Evolutionary conservation across 2,888 invertebrate genomes (phyloP), one percentile per base, ranked within the genome.

Genomic region (Microctonus brassicae): DNA sequence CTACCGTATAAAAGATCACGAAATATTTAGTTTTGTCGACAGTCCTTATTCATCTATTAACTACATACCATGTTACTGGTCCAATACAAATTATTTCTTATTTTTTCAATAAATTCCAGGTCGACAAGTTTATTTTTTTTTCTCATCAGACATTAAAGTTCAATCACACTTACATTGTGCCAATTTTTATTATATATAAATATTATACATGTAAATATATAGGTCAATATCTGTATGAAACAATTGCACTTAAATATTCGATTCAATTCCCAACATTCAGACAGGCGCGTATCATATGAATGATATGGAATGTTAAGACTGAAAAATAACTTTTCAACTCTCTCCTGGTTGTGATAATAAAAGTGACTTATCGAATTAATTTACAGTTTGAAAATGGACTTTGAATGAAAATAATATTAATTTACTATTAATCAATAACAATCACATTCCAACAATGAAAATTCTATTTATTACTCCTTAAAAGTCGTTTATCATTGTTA

Each of bases 201-300:
- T 20, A 34, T 22, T 52, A 20, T n/a, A n/a, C n/a, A n/a, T n/a
- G n/a, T n/a, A n/a, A n/a, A n/a, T n/a, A n/a, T n/a, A n/a, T n/a
- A n/a, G n/a, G n/a, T n/a, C n/a, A n/a, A n/a, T n/a, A 42, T 47
- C 62, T 67, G 58, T 22, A 58, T 58, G 58, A 67, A 29, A 68
- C 33, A 70, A 75, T 74, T 73, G 75, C 75, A 75, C 72, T 73
- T 63, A 36, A 61, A 53, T 61, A 60, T 70, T 53, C 47, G 33
- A 73, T 72, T 76, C 17, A 72, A 66, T 68, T 69, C 64, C 60
- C 24, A 61, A 72, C 60, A 70, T 58, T 52, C 65, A 42, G 52
- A 72, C 26, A 7, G 7, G 7, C 4, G 29, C 7, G 47, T 55
- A 58, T 65, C 39, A 52, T 60, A 47, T 42, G 10, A 34, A 67